Base-by-base conservation (phyloP, 2,113 vertebrate genomes). In the Neogobius melanostomus region DNA sequence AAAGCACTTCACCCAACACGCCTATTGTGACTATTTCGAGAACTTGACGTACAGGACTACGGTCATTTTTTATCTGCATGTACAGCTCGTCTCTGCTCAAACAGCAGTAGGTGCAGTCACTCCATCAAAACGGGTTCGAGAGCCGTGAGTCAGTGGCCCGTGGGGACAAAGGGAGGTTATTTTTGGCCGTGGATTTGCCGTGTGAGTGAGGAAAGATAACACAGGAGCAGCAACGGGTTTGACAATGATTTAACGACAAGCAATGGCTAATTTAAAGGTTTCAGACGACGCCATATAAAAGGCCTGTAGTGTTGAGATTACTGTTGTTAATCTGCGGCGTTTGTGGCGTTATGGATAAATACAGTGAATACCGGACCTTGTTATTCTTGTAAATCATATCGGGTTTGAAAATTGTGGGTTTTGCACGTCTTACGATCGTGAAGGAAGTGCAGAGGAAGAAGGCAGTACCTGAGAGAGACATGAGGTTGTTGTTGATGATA, bases 401-500 rank as follows among this genome's bases (percentile, higher is more conserved):
- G 28, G 28, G 28, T 36, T 36, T 2, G 28, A 36, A 36, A 36
- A 36, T 36, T 2, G 28, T 36, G 28, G 28, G 28, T 36, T 36
- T 36, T 36, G 28, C 28, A 36, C 28, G 28, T 36, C 28, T 36
- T 36, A 4, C 0, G 28, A 36, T 36, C 28, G 28, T 7, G 46
- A 47, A 47, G 7, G 21, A 2, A 21, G 21, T 21, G 21, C 21
- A 21, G 21, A 21, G 21, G 64, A 68, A 52, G 50, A 44, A 73
- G 10, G 5, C 75, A 47, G 91, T 95, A 99, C 98, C 98, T 85
- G 97, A 99, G 87, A 99, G 86, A 78, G 98, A 99, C 97, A 99
- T 99, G 67, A 99, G 90, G 89, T 95, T 98, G 90, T 99, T 98
- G 93, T 99, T 99, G 94, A 99, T 99, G 36, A 99, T 92, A 1